Base-by-base conservation (phyloP, 2,113 vertebrate species). In the Nipponia nippon region DNA sequence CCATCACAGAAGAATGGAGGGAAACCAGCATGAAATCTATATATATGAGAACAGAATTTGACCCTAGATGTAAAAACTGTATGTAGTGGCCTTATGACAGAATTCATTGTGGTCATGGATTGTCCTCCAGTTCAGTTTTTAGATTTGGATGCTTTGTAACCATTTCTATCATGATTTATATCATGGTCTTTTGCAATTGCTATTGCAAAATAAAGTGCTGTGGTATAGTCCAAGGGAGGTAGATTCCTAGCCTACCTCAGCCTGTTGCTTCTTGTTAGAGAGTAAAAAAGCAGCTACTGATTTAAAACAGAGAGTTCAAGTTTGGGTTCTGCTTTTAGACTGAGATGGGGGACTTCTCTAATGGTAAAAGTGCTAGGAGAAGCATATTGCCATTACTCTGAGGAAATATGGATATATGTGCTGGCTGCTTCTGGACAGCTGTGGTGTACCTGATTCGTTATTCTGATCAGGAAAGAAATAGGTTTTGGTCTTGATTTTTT, bases 221-320 rank as follows among this genome's bases (percentile, higher is more conserved):
- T 44, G 89, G 67, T 79, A 17, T 23, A 44, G 87, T 87, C 81
- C 61, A 66, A n/a, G 73, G 49, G 21, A 70, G 73, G 59, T 56
- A 82, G 58, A 53, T 46, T 83, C 44, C 23, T 55, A 79, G 56
- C 91, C 78, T 87, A 83, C 77, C 53, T 72, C 82, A 88, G 91
- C 91, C 84, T 96, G 93, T 96, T 97, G 94, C 87, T 96, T 95
- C 95, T 96, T 95, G 84, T 95, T 95, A 83, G 71, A 58, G 71
- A 50, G 63, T 79, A 25, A 89, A 90, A 92, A 87, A 81, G n/a
- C 40, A 94, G 73, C 83, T 77, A 16, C 83, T 95, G 81, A 56
- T 92, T 72, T 93, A 40, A 93, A 90, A 14, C 47, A 78, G 69
- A 77, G 86, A 44, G 69, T 93, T 94, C 78, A 59, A 61, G 85